Percentiles rank a stretch among this genome's conserved stretches.
Conservation (phyloP, 2,113 vertebrate species). For the Herpetotheres cachinnans region DNA sequence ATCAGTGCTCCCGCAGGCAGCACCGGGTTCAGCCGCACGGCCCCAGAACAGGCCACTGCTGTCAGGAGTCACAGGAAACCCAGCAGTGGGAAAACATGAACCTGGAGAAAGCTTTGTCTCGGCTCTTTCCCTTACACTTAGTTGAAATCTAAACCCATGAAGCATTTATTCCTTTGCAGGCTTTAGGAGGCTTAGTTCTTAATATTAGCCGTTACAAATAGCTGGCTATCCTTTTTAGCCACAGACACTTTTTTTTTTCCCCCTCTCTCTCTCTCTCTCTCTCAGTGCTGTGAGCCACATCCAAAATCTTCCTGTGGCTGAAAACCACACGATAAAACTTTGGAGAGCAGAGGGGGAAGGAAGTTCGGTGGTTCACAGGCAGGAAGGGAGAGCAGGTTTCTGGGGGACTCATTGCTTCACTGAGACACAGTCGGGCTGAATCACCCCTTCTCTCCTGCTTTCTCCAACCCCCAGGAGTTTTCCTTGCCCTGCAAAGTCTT, state of each 20-base stretch:
- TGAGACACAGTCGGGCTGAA: background rate
- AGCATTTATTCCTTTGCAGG: background rate
- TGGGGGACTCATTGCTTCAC: background rate
- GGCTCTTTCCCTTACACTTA: background rate
- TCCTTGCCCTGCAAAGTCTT: background rate
- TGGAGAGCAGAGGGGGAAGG: background rate
- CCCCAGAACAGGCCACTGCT: background rate
- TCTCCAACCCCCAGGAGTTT: background rate
- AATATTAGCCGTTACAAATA: background rate
- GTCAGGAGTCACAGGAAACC: background rate
- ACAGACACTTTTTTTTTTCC: background rate
- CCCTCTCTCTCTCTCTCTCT: background rate
- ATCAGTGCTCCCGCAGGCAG: background rate
- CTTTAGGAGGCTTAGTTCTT: background rate
- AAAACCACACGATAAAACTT: conserved; percentile 2
- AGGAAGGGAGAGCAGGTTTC: conserved; percentile 15
- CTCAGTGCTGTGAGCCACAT: background rate
- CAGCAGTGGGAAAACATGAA: background rate
- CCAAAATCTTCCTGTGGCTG: conserved; percentile 29
- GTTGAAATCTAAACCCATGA: background rate
- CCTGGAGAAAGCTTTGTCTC: background rate
- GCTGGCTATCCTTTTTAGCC: background rate
- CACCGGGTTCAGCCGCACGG: accelerated
- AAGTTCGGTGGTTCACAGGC: background rate
- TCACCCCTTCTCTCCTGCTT: background rate